Percentiles rank a stretch among this genome's conserved stretches.
These are phyloP conservation scores for Acropternis orthonyx DNA, from an alignment of 2,797 vertebrate species.

Conservation along the genomic window DNA sequence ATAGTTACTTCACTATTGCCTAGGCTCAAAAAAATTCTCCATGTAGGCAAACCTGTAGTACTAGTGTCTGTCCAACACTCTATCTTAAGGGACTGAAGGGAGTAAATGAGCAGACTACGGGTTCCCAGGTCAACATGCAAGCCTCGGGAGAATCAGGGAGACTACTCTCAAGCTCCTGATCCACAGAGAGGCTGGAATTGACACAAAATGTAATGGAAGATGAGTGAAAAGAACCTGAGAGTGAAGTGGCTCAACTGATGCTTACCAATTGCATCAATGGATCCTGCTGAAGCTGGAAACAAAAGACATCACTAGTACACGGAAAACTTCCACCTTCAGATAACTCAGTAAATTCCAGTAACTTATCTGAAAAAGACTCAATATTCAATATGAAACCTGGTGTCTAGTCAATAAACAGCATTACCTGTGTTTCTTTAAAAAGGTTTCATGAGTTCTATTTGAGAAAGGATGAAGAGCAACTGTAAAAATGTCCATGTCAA, in stretches of 20 bases:
- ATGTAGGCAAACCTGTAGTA: background rate
- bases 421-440: background rate
- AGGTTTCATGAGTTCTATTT: background rate
- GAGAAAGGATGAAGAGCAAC: background rate
- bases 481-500: background rate
- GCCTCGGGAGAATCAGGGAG: background rate
- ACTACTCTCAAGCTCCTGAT: background rate
- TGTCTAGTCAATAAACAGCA: background rate
- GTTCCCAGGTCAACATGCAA: background rate
- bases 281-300: background rate
- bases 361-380: background rate
- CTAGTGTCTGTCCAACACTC: background rate
- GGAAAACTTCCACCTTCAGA: background rate
- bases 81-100: background rate
- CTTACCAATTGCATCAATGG: background rate
- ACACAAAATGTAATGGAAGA: background rate
- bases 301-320: background rate
- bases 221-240: background rate
- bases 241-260: background rate
- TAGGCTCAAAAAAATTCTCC: background rate
- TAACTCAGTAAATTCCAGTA: background rate
- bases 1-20: background rate
- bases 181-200: background rate
- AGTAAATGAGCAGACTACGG: background rate
- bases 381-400: background rate